A percentile compares a stretch with the other conserved stretches of the same genome.
phyloP scores from a whole-genome alignment of 2,888 invertebrate species.

The Chymomyza caudatula region DNA sequence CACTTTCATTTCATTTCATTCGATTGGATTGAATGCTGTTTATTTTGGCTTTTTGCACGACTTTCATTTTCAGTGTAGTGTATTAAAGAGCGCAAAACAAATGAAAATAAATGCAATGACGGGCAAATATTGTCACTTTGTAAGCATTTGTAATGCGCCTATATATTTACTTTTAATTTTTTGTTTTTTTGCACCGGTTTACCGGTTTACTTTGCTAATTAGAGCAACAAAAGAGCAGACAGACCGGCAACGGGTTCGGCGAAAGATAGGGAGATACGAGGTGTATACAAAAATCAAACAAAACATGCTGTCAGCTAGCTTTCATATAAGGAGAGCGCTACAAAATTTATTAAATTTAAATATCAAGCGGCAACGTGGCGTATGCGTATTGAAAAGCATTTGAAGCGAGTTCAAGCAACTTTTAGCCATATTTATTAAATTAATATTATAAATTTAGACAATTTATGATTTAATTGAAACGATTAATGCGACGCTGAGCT shows the following conservation, averaged over 20 bases:
- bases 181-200: constrained; percentile 29
- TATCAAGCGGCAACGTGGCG: constrained; percentile 4
- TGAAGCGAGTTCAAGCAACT: constrained; percentile 32
- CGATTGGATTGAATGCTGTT: constrained; percentile 4
- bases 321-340: too few species aligned
- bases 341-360: not conserved
- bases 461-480: constrained; percentile 34
- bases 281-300: not conserved
- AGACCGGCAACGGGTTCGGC: not conserved
- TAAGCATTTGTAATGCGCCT: constrained; percentile 1
- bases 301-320: not conserved
- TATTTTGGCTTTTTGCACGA: constrained; percentile 13
- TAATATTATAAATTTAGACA: constrained; percentile 34
- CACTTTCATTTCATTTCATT: constrained; percentile 56
- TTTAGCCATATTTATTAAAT: constrained; percentile 20
- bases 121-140: not conserved
- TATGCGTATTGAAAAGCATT: not conserved
- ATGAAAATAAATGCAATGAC: constrained; percentile 1
- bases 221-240: not conserved
- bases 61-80: constrained; percentile 49
- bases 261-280: too few species aligned
- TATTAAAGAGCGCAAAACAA: constrained; percentile 3
- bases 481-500: not conserved
- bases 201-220: not conserved
- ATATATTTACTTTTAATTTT: constrained; percentile 16